Evolutionary conservation across 1,140 invertebrate genomes (phyloP).

Genomic region (Chironomus striatipennis): DNA sequence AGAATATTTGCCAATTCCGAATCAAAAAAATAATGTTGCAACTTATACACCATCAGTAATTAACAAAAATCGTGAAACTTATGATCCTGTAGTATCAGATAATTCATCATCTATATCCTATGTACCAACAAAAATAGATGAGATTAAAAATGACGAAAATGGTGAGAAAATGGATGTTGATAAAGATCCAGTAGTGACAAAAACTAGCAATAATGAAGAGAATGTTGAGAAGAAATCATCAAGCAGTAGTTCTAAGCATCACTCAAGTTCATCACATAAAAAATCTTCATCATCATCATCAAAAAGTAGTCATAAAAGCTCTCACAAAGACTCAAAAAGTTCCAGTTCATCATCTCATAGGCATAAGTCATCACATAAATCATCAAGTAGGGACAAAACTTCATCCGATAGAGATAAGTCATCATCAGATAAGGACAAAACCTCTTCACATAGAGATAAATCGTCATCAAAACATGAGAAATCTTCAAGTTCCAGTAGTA

Average conservation of each 20-base stretch:
- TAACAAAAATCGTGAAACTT: slow-evolving; percentile 25
- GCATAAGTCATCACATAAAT: slow-evolving; percentile 28
- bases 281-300: slow-evolving; percentile 30
- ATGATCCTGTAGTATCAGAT: background rate
- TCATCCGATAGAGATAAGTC: too few species aligned
- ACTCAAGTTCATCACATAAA: background rate
- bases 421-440: too few species aligned
- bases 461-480: slow-evolving; percentile 29
- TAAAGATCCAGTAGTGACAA: background rate
- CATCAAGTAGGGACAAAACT: too few species aligned
- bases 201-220: background rate
- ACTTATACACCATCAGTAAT: slow-evolving; percentile 38
- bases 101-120: background rate
- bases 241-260: background rate
- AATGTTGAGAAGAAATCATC: background rate
- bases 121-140: background rate
- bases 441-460: slow-evolving; percentile 28
- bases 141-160: too few species aligned
- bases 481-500: slow-evolving; percentile 28
- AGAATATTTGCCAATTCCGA: slow-evolving; percentile 31
- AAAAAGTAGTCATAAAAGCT: slow-evolving; percentile 30
- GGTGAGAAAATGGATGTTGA: background rate
- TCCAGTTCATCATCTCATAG: slow-evolving; percentile 12
- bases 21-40: slow-evolving; percentile 37
- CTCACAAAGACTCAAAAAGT: slow-evolving; percentile 15